Evolutionary conservation across 2,888 invertebrate species (phyloP).

Genomic region (Erebia epiphron): DNA sequence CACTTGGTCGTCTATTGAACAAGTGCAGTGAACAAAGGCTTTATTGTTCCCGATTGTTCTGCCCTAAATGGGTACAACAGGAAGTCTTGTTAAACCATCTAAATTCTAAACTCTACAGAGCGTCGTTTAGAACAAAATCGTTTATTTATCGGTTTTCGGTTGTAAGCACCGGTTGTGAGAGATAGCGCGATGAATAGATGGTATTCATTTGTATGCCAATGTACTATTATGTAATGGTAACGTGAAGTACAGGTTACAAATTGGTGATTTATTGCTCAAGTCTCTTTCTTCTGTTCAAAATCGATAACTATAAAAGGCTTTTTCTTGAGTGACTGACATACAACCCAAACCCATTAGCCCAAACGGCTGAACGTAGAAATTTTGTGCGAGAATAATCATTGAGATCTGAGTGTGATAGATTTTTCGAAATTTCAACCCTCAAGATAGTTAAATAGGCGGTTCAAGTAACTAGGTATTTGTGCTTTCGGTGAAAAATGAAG

Average conservation of each 20-base stretch:
- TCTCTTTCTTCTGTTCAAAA: no score
- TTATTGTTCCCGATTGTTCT: constrained; percentile 12
- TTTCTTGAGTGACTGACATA: no score
- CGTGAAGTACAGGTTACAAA: not conserved
- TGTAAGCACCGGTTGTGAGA: not conserved
- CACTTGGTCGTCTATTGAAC: not conserved
- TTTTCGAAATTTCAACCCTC: no score
- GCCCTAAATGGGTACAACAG: constrained; percentile 8
- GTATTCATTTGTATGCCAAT: not conserved
- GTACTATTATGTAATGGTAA: not conserved
- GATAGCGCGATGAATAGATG: constrained; percentile 1
- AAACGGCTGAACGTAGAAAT: no score
- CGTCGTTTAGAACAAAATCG: not conserved
- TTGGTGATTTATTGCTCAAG: not conserved
- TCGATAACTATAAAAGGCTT: no score
- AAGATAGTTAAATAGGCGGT: no score
- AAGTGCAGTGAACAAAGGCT: constrained; percentile 3
- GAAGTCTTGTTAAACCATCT: not conserved
- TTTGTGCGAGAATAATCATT: no score
- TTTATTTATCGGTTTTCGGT: constrained; percentile 4
- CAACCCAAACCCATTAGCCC: no score
- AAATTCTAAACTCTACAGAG: not conserved
- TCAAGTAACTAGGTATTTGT: no score
- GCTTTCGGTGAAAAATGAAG: no score
- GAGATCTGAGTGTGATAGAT: no score